Evolutionary conservation across 2,113 vertebrate species (phyloP).

Genomic region (Taxidea taxus): DNA sequence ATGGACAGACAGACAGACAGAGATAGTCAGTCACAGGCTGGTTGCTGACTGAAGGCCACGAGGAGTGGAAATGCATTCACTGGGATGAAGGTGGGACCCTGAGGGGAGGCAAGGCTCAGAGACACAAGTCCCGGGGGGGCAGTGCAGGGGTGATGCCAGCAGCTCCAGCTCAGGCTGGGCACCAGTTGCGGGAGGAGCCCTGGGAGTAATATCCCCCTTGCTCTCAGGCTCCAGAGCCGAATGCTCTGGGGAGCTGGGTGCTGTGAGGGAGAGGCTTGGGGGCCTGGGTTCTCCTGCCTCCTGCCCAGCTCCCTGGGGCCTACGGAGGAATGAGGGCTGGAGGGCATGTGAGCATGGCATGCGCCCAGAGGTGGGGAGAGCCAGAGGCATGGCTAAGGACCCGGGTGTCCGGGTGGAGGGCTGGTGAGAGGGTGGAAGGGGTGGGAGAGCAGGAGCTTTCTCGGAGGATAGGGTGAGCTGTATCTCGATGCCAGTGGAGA

Average conservation of each 20-base stretch:
- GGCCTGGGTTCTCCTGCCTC: background rate
- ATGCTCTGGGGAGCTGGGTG: background rate
- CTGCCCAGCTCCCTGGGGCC: background rate
- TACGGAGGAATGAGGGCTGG: background rate
- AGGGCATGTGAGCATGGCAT: background rate
- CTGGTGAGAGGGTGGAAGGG: slow-evolving; percentile 68
- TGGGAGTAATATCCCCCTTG: background rate
- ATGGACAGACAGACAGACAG: slow-evolving; percentile 67
- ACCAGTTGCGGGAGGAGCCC: background rate
- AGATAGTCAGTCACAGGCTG: background rate
- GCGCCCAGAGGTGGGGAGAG: background rate
- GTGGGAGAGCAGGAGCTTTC: slow-evolving; percentile 71
- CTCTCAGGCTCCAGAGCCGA: background rate
- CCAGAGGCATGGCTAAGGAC: background rate
- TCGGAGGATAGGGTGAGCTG: slow-evolving; percentile 79
- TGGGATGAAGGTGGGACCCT: background rate
- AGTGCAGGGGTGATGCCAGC: background rate
- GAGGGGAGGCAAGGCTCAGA: background rate
- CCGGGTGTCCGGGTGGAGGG: slow-evolving; percentile 41
- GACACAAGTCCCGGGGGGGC: background rate
- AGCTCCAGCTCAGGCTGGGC: background rate
- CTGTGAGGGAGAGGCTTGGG: background rate
- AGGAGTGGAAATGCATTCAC: slow-evolving; percentile 15
- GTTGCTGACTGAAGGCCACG: slow-evolving; percentile 22
- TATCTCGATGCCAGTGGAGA: slow-evolving; percentile 68